Evolutionary conservation across 2,113 vertebrate species (phyloP), one percentile per base, ranked within the genome.

Genomic region (Sclerurus mexicanus): DNA sequence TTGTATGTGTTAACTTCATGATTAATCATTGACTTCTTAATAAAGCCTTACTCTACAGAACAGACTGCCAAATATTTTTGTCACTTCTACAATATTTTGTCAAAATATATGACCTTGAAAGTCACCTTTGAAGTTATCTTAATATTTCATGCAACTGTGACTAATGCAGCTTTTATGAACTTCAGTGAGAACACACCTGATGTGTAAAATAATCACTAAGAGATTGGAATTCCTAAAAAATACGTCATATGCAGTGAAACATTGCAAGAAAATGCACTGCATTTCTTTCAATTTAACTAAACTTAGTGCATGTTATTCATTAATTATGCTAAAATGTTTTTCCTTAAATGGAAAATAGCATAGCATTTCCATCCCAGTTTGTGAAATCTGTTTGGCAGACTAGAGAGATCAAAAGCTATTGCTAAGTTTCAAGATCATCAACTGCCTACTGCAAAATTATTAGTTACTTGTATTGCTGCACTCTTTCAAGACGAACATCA

Each of bases 21-120:
- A 96, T 97, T 97, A 97, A 97, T 93, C 93, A 95, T 96, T 96
- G 88, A 72, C 60, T 81, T 94, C 92, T 86, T 96, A 96, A 94
- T 93, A 96, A 95, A 97, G 75, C 74, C 95, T 94, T 97, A 85
- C 52, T 90, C 37, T 94, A 35, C 84, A 63, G 90, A 94, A 92
- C 94, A 96, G 90, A 63, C 94, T 96, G 95, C 96, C 92, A 95
- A 96, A 94, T 94, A 81, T 95, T 89, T 96, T 97, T 96, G 93
- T 94, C 75, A 94, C 93, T 96, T 89, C 67, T 92, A 96, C 92
- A 97, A 94, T 91, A 78, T 92, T 96, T 97, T 95, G 89, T 96
- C 87, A 97, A 95, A 93, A 95, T 96, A 92, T 69, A 92, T 80
- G 89, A 83, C 78, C 93, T 83, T 93, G 89, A 87, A 94, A 96